These are phyloP conservation scores for Latrodectus geometricus DNA, from an alignment of 1,140 invertebrate species.

Conservation along the genomic window DNA sequence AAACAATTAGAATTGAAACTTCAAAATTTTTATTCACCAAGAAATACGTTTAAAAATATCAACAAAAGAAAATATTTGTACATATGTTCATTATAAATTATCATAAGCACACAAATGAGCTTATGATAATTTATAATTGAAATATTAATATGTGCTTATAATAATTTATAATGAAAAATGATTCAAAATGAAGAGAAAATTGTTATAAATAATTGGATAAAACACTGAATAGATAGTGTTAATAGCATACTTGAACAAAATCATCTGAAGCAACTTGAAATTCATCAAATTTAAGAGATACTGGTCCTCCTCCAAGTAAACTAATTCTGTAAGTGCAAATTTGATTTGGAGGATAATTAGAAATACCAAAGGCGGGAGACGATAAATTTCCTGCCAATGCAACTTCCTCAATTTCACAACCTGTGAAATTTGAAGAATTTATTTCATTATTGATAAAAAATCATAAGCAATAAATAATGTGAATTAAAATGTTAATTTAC, in stretches of 20 bases:
- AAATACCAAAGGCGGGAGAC: slow-evolving; percentile 86
- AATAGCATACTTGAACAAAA: slow-evolving; percentile 77
- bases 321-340: slow-evolving; percentile 90
- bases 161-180: no score
- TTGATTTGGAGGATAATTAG: slow-evolving; percentile 90
- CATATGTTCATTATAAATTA: no score
- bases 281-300: slow-evolving; percentile 88
- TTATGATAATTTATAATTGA: no score
- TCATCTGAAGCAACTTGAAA: slow-evolving; percentile 90
- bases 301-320: slow-evolving; percentile 81
- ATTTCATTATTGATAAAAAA: neutral
- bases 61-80: no score
- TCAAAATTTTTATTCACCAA: no score
- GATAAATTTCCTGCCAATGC: slow-evolving; percentile 85
- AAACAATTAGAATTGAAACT: no score
- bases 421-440: slow-evolving; percentile 49
- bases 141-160: no score
- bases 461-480: neutral
- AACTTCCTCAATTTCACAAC: slow-evolving; percentile 76
- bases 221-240: no score
- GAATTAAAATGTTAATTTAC: neutral
- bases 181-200: no score
- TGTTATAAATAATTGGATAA: no score
- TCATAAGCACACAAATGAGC: no score
- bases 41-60: no score